These are phyloP conservation scores for Cirrhinus mrigala DNA, from an alignment of 2,797 vertebrate genomes.

Conservation along the genomic window DNA sequence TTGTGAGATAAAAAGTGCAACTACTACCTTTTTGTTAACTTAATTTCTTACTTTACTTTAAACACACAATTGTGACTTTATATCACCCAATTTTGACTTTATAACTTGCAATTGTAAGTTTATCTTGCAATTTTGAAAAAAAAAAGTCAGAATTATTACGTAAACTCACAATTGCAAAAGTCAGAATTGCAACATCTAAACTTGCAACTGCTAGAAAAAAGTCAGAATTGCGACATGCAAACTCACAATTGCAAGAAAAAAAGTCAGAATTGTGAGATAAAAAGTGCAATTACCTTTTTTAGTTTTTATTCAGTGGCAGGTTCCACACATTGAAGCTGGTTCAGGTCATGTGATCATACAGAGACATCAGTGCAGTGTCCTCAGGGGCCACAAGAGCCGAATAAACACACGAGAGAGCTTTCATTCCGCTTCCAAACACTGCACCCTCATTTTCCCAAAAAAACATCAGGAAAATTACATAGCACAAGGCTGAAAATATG, in stretches of 20 bases:
- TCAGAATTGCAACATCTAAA: too few species aligned
- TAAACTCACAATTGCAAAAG: too few species aligned
- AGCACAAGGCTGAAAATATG: constrained; percentile 51
- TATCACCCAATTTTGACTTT: too few species aligned
- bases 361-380: constrained; percentile 26
- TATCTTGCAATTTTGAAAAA: too few species aligned
- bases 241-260: not conserved
- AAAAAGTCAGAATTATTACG: too few species aligned
- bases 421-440: constrained; percentile 63
- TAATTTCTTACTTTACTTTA: too few species aligned
- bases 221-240: not conserved
- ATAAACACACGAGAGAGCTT: constrained; percentile 58
- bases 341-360: not conserved
- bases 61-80: too few species aligned
- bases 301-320: not conserved
- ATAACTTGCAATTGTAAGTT: too few species aligned
- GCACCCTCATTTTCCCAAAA: constrained; percentile 63
- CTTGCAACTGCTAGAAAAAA: not conserved
- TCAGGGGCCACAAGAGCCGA: constrained; percentile 31
- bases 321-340: not conserved
- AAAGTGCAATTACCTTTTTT: not conserved
- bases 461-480: constrained; percentile 65
- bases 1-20: too few species aligned
- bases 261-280: not conserved
- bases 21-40: too few species aligned